Conservation (phyloP, 1,140 invertebrate genomes). For the Lerema accius region DNA sequence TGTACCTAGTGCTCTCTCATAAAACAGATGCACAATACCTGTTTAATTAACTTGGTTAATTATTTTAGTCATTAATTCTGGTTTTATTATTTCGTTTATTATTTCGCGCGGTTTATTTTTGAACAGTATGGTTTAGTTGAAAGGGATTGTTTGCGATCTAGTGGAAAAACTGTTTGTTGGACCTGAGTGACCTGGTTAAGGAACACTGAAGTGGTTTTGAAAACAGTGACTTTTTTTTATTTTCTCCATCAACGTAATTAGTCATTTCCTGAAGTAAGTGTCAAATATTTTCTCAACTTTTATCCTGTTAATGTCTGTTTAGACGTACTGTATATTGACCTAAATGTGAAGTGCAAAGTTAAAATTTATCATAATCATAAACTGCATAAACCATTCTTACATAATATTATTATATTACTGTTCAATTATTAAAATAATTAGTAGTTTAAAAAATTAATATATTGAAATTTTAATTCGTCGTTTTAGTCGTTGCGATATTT, state of each 20-base stretch:
- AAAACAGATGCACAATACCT: constrained; percentile 13
- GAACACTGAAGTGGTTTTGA: constrained; percentile 11
- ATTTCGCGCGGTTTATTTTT: not conserved
- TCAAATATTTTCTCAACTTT: not conserved
- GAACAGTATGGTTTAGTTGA: not conserved
- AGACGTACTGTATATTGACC: no score
- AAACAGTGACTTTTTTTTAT: constrained; percentile 5
- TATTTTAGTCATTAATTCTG: not conserved
- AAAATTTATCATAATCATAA: no score
- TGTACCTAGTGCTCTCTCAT: constrained; percentile 14
- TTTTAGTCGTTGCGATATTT: no score
- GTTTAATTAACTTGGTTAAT: constrained; percentile 2
- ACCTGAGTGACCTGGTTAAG: constrained; percentile 17
- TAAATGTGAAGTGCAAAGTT: no score
- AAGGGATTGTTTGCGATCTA: not conserved
- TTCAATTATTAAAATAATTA: no score
- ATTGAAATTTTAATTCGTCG: no score
- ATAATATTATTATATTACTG: no score
- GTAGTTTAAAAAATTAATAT: no score
- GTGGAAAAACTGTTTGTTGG: constrained; percentile 11
- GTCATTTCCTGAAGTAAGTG: not conserved
- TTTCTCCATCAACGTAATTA: not conserved
- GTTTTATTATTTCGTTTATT: not conserved
- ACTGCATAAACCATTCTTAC: no score
- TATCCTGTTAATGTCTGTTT: no score